A percentile compares a stretch with the other conserved stretches of the same genome.
Conservation (phyloP, 2,113 vertebrate species). For the Onychorhynchus coronatus region DNA sequence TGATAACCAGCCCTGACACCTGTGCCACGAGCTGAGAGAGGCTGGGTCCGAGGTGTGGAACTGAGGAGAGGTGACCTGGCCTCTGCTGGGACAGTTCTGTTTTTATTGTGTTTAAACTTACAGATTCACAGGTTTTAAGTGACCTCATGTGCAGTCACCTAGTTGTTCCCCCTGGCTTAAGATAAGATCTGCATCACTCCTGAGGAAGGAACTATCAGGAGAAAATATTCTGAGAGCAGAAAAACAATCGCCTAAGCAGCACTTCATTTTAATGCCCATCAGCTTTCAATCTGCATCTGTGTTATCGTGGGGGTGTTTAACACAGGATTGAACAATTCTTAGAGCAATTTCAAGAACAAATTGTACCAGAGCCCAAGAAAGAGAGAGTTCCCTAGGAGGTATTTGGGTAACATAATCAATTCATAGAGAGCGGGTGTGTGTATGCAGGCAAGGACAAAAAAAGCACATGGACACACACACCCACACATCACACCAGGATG, state of each 20-base stretch:
- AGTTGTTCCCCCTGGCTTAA: not conserved
- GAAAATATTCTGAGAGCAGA: not conserved
- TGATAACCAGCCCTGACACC: not conserved
- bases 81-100: not conserved
- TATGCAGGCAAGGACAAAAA: not conserved
- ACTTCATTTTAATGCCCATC: not conserved
- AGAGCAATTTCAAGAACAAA: conserved; percentile 36
- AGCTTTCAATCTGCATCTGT: not conserved
- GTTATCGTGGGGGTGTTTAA: not conserved
- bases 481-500: not conserved
- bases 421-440: not conserved
- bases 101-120: not conserved
- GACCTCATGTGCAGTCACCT: not conserved
- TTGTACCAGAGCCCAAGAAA: conserved; percentile 19
- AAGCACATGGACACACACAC: not conserved
- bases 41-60: not conserved
- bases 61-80: not conserved
- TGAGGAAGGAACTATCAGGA: not conserved
- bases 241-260: conserved; percentile 2
- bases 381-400: conserved; percentile 30
- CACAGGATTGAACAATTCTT: not conserved
- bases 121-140: not conserved
- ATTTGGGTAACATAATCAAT: conserved; percentile 23
- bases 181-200: not conserved
- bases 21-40: not conserved